Conservation (phyloP, 2,888 invertebrate genomes). For the Ommatoiulus sabulosus region DNA sequence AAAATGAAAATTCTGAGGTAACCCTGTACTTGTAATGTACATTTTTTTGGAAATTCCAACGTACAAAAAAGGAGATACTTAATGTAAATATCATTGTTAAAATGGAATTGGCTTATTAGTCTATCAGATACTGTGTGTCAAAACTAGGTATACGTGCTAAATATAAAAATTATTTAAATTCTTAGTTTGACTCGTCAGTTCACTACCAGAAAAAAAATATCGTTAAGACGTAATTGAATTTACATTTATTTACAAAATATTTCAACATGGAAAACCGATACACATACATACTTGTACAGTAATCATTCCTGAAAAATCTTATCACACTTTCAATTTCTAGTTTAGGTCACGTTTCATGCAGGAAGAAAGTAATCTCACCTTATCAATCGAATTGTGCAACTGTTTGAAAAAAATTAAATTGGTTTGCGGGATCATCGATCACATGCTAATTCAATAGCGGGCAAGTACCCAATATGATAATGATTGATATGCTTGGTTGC, state of each 20-base stretch:
- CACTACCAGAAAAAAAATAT: too few species aligned
- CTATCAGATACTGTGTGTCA: too few species aligned
- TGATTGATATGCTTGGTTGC: neutral
- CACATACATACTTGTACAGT: neutral
- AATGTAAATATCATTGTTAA: too few species aligned
- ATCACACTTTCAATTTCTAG: neutral
- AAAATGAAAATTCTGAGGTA: too few species aligned
- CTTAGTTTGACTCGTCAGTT: too few species aligned
- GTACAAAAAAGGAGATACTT: too few species aligned
- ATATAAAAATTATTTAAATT: too few species aligned
- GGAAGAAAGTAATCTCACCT: neutral
- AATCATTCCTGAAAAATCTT: neutral
- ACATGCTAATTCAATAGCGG: neutral
- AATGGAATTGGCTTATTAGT: too few species aligned
- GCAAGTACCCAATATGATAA: neutral
- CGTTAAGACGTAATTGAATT: neutral
- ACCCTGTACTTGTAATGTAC: too few species aligned
- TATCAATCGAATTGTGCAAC: neutral
- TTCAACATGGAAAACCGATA: neutral
- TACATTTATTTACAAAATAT: conserved; percentile 1
- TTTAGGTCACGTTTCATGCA: neutral
- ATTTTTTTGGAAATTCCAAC: too few species aligned
- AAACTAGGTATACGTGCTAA: too few species aligned
- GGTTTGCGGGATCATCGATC: neutral
- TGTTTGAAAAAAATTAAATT: too few species aligned